Percentiles rank a stretch among this genome's conserved stretches.
Evolutionary conservation across 2,797 vertebrate species (phyloP).

Genomic region (Sorex maritimensis): DNA sequence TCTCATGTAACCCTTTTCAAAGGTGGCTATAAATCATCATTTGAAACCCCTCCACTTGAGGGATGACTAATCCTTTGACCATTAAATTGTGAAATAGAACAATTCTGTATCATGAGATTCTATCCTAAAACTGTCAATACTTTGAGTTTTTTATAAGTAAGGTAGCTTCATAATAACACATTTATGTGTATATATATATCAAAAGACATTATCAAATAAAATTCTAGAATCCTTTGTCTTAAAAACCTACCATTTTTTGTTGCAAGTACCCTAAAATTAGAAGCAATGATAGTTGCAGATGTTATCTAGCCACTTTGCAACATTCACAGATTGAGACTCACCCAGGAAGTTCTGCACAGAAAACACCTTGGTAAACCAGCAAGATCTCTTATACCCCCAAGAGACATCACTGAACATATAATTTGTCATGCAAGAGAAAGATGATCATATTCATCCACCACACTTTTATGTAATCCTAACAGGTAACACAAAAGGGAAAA

Average conservation of each 20-base stretch:
- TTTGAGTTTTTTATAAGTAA: neutral
- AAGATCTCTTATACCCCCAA: neutral
- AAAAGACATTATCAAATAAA: neutral
- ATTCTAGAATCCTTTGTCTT: neutral
- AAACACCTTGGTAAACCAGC: neutral
- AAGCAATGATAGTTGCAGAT: neutral
- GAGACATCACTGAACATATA: neutral
- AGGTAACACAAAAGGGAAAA: neutral
- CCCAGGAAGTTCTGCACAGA: neutral
- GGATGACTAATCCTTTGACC: conserved; percentile 39
- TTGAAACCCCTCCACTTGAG: conserved; percentile 19
- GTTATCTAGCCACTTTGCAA: neutral
- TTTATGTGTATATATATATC: neutral
- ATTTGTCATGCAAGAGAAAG: neutral
- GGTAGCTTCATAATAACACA: no score
- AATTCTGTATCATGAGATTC: neutral
- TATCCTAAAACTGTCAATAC: conserved; percentile 17
- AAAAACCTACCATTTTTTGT: neutral
- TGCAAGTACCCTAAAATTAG: conserved; percentile 9
- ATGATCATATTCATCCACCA: neutral
- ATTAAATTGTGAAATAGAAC: no score
- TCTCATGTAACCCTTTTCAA: conserved; percentile 28
- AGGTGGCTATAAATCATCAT: neutral
- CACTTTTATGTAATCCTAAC: neutral
- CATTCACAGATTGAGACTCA: neutral